Evolutionary conservation across 2,888 invertebrate species (phyloP).

Genomic region (Nycteola revayana): DNA sequence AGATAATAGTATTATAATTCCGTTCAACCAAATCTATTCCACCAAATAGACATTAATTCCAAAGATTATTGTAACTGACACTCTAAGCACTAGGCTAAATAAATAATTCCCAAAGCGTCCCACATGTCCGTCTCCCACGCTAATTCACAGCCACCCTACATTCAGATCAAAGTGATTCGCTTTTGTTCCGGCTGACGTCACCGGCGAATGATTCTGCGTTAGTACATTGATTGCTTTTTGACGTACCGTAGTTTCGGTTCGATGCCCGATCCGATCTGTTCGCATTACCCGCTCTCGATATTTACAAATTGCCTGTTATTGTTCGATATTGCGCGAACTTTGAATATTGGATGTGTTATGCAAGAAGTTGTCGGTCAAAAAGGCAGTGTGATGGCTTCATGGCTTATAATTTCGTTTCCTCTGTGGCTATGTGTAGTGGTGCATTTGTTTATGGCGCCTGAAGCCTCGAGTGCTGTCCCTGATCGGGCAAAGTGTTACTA

Average conservation of each 20-base stretch:
- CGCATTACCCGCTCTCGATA: conserved; percentile 26
- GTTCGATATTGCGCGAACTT: conserved; percentile 28
- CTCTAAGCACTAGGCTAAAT: too few relatives aligned
- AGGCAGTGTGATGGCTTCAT: too few relatives aligned
- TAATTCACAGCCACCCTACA: conserved; percentile 34
- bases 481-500: too few relatives aligned
- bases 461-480: too few relatives aligned
- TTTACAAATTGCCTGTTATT: conserved; percentile 37
- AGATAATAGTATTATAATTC: background rate
- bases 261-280: conserved; percentile 35
- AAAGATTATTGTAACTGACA: too few relatives aligned
- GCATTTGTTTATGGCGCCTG: too few relatives aligned
- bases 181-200: conserved; percentile 66
- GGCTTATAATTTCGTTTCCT: too few relatives aligned
- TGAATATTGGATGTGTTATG: conserved; percentile 8
- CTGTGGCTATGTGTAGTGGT: too few relatives aligned
- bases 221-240: conserved; percentile 69
- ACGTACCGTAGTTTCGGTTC: conserved; percentile 45
- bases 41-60: background rate
- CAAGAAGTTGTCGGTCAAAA: too few relatives aligned
- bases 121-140: background rate
- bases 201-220: conserved; percentile 61
- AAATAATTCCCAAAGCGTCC: too few relatives aligned
- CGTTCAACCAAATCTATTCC: conserved; percentile 7
- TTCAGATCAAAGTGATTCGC: conserved; percentile 69